Conservation (phyloP, 1,140 invertebrate genomes). For the Aphaenogaster ashmeadi region DNA sequence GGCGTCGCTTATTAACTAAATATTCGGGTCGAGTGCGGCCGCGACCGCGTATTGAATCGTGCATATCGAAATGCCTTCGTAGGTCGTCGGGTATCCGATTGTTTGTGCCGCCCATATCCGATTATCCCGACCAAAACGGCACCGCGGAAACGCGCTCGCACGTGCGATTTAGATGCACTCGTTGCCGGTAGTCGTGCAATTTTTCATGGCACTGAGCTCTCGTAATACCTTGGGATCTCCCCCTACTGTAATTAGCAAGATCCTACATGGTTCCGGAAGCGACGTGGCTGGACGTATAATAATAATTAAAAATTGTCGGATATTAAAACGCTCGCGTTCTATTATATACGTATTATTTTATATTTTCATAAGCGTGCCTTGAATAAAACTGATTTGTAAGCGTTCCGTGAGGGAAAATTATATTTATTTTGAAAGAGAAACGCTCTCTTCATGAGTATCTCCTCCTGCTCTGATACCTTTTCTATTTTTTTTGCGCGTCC, state of each 20-base stretch:
- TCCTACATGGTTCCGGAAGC: constrained; percentile 6
- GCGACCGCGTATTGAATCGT: constrained; percentile 41
- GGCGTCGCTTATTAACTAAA: constrained; percentile 59
- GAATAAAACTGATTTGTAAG: constrained; percentile 34
- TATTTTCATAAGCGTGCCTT: constrained; percentile 23
- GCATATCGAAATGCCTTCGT: constrained; percentile 34
- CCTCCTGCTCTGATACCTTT: background rate
- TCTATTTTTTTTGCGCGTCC: background rate
- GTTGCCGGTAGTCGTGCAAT: background rate
- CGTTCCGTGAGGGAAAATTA: constrained; percentile 8
- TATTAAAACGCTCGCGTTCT: constrained; percentile 33
- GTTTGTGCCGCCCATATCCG: constrained; percentile 18
- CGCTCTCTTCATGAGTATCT: background rate
- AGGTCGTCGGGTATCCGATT: constrained; percentile 27
- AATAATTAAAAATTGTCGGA: constrained; percentile 58
- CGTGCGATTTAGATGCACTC: constrained; percentile 35
- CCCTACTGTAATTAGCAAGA: constrained; percentile 33
- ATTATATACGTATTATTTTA: constrained; percentile 39
- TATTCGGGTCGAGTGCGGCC: constrained; percentile 53
- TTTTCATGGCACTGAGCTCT: constrained; percentile 25
- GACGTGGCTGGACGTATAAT: background rate
- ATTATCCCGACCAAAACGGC: constrained; percentile 29
- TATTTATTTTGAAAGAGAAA: constrained; percentile 26
- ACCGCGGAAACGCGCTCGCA: constrained; percentile 17
- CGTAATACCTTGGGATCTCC: constrained; percentile 25